phyloP scores from a whole-genome alignment of 1,140 invertebrate genomes.

The Lepeophtheirus salmonis region DNA sequence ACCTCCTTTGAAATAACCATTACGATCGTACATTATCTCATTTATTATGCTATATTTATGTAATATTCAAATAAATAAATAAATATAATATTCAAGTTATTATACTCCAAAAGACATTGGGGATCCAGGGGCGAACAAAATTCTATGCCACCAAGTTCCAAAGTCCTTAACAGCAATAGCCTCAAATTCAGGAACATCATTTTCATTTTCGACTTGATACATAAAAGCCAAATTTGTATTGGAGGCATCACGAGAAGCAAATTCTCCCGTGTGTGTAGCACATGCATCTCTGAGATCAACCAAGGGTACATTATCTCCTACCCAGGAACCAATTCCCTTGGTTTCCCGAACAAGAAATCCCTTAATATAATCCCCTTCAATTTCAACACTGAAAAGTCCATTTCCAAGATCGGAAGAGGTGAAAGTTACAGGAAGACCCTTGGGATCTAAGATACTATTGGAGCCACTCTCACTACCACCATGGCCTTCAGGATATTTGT shows the following conservation, averaged over 20 bases:
- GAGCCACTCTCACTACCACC: not conserved
- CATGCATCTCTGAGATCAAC: not conserved
- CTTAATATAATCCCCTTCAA: not conserved
- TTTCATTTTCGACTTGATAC: not conserved
- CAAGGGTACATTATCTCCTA: not conserved
- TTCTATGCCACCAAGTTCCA: not conserved
- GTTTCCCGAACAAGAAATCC: not conserved
- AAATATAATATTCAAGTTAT: not conserved
- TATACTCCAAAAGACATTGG: not conserved
- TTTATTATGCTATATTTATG: too few relatives aligned
- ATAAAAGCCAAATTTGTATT: not conserved
- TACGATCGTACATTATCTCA: too few relatives aligned
- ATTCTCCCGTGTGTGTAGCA: not conserved
- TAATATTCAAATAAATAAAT: too few relatives aligned
- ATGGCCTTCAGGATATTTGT: not conserved
- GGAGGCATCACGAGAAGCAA: not conserved
- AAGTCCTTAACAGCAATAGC: not conserved
- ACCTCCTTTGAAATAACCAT: too few relatives aligned
- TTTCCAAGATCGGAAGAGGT: not conserved
- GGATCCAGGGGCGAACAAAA: not conserved
- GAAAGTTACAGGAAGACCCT: not conserved
- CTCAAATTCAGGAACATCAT: not conserved
- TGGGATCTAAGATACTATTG: not conserved
- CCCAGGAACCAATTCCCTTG: not conserved
- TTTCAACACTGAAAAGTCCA: not conserved